Evolutionary conservation across 2,797 vertebrate genomes (phyloP).

Genomic region (Dromococcyx pavoninus): DNA sequence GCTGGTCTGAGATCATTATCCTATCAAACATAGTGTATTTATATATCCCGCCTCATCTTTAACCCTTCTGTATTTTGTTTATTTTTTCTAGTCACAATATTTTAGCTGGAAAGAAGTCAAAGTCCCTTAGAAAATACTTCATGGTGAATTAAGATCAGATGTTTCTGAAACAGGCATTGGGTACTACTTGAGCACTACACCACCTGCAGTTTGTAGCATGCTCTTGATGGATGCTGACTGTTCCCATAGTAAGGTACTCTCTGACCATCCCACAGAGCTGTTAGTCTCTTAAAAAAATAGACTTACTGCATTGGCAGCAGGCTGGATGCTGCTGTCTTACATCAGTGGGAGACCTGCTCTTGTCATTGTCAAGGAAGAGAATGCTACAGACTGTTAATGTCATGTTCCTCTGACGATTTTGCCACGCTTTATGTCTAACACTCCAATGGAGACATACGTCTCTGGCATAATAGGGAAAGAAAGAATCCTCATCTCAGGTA

Average conservation of each 20-base stretch:
- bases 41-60: slow-evolving; percentile 33
- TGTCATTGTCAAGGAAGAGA: neutral
- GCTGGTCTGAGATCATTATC: slow-evolving; percentile 52
- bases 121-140: neutral
- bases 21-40: slow-evolving; percentile 41
- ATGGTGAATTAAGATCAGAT: neutral
- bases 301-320: neutral
- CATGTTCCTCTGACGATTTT: neutral
- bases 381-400: neutral
- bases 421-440: neutral
- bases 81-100: neutral
- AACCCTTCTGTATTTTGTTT: slow-evolving; percentile 26
- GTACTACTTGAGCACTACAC: neutral
- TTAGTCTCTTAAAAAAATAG: neutral
- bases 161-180: neutral
- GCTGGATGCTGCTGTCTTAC: neutral
- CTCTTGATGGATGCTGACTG: neutral
- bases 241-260: neutral
- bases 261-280: neutral
- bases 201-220: neutral
- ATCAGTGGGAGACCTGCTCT: neutral
- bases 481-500: neutral
- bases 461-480: neutral
- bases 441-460: neutral
- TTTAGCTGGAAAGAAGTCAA: neutral